Conservation (phyloP, 2,113 vertebrate genomes). For the Bujurquina vittata region DNA sequence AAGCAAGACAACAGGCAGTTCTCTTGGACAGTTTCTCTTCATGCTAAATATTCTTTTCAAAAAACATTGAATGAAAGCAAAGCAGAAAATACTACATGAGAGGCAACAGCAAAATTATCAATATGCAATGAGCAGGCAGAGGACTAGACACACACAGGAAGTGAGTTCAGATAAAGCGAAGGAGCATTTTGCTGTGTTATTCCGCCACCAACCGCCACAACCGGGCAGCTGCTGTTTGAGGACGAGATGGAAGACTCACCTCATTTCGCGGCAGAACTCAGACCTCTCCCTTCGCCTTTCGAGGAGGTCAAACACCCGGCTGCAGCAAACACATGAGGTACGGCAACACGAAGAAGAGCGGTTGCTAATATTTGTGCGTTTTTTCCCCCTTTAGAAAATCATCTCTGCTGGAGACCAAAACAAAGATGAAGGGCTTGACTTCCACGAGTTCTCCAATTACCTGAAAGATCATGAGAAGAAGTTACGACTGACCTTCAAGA, state of each 20-base stretch:
- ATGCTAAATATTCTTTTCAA: too few relatives aligned
- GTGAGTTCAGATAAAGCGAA: background rate
- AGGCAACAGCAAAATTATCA: background rate
- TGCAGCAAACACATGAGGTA: background rate
- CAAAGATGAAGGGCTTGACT: constrained; percentile 87
- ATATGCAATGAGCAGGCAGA: background rate
- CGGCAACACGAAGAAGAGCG: background rate
- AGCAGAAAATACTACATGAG: background rate
- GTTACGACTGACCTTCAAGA: constrained; percentile 92
- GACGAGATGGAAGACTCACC: background rate
- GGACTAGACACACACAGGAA: background rate
- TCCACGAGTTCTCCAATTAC: constrained; percentile 90
- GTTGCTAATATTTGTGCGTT: background rate
- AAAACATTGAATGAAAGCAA: background rate
- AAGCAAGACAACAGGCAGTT: background rate
- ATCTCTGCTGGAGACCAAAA: constrained; percentile 87
- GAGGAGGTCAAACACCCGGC: background rate
- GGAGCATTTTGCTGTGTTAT: background rate
- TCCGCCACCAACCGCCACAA: constrained; percentile 5
- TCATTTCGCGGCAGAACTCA: background rate
- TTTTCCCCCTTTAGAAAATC: constrained; percentile 86
- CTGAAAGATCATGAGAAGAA: constrained; percentile 95
- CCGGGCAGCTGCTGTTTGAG: background rate
- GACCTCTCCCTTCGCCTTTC: background rate
- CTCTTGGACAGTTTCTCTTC: background rate